Evolutionary conservation across 1,140 invertebrate genomes (phyloP).

Genomic region (Neodiprion virginianus): DNA sequence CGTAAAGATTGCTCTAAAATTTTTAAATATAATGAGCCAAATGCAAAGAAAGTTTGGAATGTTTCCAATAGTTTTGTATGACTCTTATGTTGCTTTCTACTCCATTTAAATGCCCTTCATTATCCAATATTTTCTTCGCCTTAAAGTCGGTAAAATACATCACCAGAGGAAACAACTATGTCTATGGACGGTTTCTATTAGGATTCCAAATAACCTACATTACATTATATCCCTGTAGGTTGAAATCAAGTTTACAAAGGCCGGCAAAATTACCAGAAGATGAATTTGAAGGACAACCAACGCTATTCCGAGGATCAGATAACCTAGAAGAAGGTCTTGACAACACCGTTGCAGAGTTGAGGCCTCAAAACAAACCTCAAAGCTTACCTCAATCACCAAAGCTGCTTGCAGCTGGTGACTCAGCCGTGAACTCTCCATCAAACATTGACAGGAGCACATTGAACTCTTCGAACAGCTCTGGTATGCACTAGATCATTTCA

Average conservation of each 20-base stretch:
- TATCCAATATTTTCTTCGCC: too few relatives aligned
- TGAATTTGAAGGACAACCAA: conserved; percentile 34
- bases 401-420: conserved; percentile 10
- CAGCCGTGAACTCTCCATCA: conserved; percentile 27
- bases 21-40: too few relatives aligned
- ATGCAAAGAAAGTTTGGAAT: too few relatives aligned
- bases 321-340: conserved; percentile 33
- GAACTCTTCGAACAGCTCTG: conserved; percentile 3
- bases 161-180: too few relatives aligned
- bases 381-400: background rate
- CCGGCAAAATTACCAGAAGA: conserved; percentile 24
- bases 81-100: background rate
- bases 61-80: background rate
- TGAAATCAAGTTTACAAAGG: conserved; percentile 28
- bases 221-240: conserved; percentile 17
- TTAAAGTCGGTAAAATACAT: too few relatives aligned
- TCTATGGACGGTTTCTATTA: too few relatives aligned
- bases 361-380: conserved; percentile 27
- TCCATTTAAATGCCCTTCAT: too few relatives aligned
- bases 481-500: background rate
- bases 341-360: conserved; percentile 42
- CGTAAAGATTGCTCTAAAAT: conserved; percentile 39
- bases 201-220: too few relatives aligned
- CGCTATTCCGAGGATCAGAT: conserved; percentile 31
- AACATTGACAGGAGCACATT: conserved; percentile 29